Percentiles rank a stretch among this genome's conserved stretches.
Evolutionary conservation across 1,140 invertebrate genomes (phyloP).

Genomic region (Euura saliciscinereae): DNA sequence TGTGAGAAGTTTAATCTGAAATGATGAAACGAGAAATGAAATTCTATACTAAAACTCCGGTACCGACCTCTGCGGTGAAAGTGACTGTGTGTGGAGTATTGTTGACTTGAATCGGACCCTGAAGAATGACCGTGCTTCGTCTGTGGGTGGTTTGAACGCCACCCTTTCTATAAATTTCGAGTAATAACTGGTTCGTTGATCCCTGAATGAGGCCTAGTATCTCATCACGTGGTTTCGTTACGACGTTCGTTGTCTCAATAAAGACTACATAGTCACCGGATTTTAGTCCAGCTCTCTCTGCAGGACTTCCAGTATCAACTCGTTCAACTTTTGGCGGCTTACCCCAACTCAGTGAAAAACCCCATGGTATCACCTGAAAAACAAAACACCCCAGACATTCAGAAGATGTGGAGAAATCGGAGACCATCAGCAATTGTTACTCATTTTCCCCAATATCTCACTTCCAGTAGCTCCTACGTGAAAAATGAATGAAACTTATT

Average conservation of each 20-base stretch:
- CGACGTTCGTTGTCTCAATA: conserved; percentile 84
- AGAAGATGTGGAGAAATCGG: no score
- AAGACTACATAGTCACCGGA: conserved; percentile 88
- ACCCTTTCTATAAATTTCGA: conserved; percentile 77
- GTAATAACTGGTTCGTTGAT: conserved; percentile 70
- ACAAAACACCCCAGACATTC: background rate
- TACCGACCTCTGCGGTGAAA: conserved; percentile 85
- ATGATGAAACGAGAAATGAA: no score
- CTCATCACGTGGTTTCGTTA: conserved; percentile 79
- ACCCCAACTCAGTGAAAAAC: conserved; percentile 90
- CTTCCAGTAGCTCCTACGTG: no score
- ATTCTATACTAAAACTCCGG: conserved; percentile 58
- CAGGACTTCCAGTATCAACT: conserved; percentile 81
- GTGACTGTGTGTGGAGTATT: conserved; percentile 73
- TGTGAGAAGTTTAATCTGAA: no score
- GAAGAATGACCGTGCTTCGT: conserved; percentile 5
- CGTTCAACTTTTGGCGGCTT: conserved; percentile 87
- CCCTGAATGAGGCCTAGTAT: conserved; percentile 81
- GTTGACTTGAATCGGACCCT: conserved; percentile 4
- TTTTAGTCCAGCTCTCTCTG: conserved; percentile 77
- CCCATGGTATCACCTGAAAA: conserved; percentile 51
- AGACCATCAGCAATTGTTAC: no score
- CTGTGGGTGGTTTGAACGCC: conserved; percentile 37
- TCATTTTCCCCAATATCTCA: no score
- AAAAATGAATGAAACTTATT: background rate